Percentiles rank a stretch among this genome's conserved stretches.
phyloP scores from a whole-genome alignment of 2,888 invertebrate species.

The Thecocarcelia acutangulata region DNA sequence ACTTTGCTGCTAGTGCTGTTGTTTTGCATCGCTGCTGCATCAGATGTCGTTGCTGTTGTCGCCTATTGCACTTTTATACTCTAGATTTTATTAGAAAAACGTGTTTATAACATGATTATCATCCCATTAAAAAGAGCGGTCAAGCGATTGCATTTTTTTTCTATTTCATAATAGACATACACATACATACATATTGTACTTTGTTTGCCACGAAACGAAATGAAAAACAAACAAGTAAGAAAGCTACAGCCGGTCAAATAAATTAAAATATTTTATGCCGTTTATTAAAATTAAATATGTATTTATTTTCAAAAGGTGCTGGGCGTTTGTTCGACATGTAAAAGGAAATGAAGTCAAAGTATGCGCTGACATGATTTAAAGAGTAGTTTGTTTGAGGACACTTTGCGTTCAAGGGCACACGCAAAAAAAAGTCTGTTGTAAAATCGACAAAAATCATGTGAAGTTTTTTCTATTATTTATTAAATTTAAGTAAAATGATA shows the following conservation, averaged over 20 bases:
- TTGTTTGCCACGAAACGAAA: constrained; percentile 34
- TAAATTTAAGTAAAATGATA: too few relatives aligned
- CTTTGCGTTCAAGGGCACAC: too few relatives aligned
- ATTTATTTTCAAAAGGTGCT: too few relatives aligned
- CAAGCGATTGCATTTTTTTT: constrained; percentile 57
- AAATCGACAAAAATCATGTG: too few relatives aligned
- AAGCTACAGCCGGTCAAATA: background rate
- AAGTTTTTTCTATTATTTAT: too few relatives aligned
- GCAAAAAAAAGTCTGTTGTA: too few relatives aligned
- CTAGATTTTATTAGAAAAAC: constrained; percentile 68
- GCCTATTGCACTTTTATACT: constrained; percentile 54
- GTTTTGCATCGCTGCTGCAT: constrained; percentile 16
- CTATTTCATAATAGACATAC: constrained; percentile 48
- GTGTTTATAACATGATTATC: constrained; percentile 67
- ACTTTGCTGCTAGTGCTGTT: constrained; percentile 31
- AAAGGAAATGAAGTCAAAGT: too few relatives aligned
- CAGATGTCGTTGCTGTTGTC: constrained; percentile 24
- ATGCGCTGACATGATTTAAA: too few relatives aligned
- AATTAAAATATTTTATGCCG: background rate
- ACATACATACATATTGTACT: background rate
- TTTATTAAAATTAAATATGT: background rate
- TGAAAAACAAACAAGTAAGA: constrained; percentile 5
- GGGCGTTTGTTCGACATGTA: too few relatives aligned
- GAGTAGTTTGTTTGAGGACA: too few relatives aligned
- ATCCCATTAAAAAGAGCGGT: constrained; percentile 66